A percentile compares a stretch with the other conserved stretches of the same genome.
Evolutionary conservation across 2,888 invertebrate genomes (phyloP).

Genomic region (Epistrophella euchroma): DNA sequence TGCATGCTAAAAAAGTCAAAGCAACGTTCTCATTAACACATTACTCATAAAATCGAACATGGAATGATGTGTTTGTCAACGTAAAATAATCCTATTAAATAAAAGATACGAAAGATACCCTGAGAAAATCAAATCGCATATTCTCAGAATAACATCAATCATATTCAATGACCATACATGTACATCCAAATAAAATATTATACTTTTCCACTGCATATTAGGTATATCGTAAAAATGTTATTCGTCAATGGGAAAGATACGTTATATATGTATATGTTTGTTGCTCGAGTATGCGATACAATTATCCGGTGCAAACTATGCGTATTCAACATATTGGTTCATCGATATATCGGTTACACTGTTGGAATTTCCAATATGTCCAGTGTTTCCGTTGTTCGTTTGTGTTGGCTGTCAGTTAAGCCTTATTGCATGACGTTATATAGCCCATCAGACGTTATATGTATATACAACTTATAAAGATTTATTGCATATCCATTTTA

Average conservation of each 20-base stretch:
- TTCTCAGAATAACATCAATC: conserved; percentile 56
- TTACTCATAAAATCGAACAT: neutral
- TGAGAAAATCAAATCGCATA: conserved; percentile 41
- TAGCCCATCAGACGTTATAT: neutral
- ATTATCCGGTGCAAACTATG: conserved; percentile 34
- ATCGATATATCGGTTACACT: conserved; percentile 55
- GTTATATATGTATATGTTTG: conserved; percentile 11
- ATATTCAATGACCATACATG: conserved; percentile 62
- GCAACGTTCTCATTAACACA: neutral
- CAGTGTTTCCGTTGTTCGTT: conserved; percentile 27
- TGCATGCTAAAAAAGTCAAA: neutral
- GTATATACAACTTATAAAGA: conserved; percentile 33
- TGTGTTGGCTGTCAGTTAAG: conserved; percentile 41
- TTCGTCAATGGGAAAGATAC: conserved; percentile 47
- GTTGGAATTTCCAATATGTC: conserved; percentile 62
- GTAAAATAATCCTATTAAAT: neutral
- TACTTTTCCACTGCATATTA: conserved; percentile 8
- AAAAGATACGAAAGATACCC: neutral
- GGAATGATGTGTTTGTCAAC: neutral
- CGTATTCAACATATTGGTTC: conserved; percentile 46
- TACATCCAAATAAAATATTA: conserved; percentile 12
- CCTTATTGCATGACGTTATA: conserved; percentile 34
- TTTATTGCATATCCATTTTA: conserved; percentile 58
- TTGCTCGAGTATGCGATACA: conserved; percentile 52
- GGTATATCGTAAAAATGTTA: conserved; percentile 27